A percentile compares a stretch with the other conserved stretches of the same genome.
phyloP scores from a whole-genome alignment of 1,140 invertebrate species.

The Gonatopus flavifemur region DNA sequence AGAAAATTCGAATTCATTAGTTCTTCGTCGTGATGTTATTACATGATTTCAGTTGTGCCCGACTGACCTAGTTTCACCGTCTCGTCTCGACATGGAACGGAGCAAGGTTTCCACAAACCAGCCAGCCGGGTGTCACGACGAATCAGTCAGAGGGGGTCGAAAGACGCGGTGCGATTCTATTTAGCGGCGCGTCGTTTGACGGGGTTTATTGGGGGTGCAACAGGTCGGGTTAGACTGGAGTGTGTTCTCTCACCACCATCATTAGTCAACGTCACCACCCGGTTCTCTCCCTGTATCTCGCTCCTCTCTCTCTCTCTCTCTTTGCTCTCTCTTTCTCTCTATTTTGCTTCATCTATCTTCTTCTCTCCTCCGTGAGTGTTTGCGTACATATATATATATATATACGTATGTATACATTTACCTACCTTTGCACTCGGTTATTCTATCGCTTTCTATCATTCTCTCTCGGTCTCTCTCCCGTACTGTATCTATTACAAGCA shows the following conservation, averaged over 20 bases:
- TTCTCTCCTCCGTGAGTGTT: constrained; percentile 7
- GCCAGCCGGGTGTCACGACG: constrained; percentile 32
- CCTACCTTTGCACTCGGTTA: constrained; percentile 18
- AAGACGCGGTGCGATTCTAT: constrained; percentile 56
- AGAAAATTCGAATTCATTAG: too few species aligned
- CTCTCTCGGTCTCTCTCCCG: constrained; percentile 7
- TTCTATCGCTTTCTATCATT: constrained; percentile 14
- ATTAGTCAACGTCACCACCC: constrained; percentile 60
- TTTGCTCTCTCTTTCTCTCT: constrained; percentile 9
- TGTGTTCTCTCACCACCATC: constrained; percentile 59
- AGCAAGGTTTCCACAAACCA: constrained; percentile 26
- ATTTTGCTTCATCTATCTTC: constrained; percentile 9
- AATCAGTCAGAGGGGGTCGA: constrained; percentile 50
- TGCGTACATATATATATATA: neutral
- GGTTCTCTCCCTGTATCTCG: constrained; percentile 26
- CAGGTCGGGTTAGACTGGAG: constrained; percentile 57
- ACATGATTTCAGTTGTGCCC: too few species aligned
- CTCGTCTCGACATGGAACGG: constrained; percentile 12
- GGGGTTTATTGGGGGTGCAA: constrained; percentile 57
- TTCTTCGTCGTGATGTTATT: too few species aligned
- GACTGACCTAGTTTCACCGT: constrained; percentile 22
- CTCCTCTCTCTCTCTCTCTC: constrained; percentile 22
- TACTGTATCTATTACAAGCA: constrained; percentile 37
- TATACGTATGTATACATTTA: constrained; percentile 8
- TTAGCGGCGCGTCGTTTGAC: constrained; percentile 56